Evolutionary conservation across 2,888 invertebrate species (phyloP), one percentile per base, ranked within the genome.

Genomic region (Hipparchia semele): DNA sequence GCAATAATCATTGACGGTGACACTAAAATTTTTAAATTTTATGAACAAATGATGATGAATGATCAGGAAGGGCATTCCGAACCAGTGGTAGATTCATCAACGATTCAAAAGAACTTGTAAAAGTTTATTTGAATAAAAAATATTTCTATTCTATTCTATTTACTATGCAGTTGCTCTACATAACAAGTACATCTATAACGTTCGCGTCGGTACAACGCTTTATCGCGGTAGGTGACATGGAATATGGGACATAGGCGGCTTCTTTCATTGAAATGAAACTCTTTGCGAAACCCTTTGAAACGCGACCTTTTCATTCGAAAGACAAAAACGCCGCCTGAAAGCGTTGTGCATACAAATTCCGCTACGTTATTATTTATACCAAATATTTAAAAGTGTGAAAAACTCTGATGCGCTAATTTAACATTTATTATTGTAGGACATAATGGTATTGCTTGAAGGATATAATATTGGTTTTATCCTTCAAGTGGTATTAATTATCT

Each of bases 271-370:
- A 76, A 76, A 76, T 70, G 70, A 56, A 71, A 56, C 39, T 75
- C 75, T 75, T 73, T 75, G 62, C 66, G 46, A 67, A 59, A 67
- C 66, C 60, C 73, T 75, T 73, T 75, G 74, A 70, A 75, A 73
- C 33, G 13, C 70, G 72, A 75, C 68, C 72, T 72, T 74, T 75
- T 74, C 70, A 76, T 71, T 71, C 67, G 51, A 72, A 68, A 64
- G 56, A 72, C 69, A 74, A 72, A 76, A 64, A 71, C 67, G 67
- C 49, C 46, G 39, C 67, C 71, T 66, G 66, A 72, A 71, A 73
- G 59, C 60, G 62, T 69, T 60, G 64, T 68, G 5, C 58, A 70
- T 61, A 59, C 59, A 67, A 62, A 65, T 71, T 69, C 68, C 66
- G 54, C 59, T 46, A 68, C 33, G 54, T 73, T 71, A 73, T 54